A percentile compares a stretch with the other conserved stretches of the same genome.
phyloP scores from a whole-genome alignment of 2,888 invertebrate species.

The Carpatolechia fugitivella region DNA sequence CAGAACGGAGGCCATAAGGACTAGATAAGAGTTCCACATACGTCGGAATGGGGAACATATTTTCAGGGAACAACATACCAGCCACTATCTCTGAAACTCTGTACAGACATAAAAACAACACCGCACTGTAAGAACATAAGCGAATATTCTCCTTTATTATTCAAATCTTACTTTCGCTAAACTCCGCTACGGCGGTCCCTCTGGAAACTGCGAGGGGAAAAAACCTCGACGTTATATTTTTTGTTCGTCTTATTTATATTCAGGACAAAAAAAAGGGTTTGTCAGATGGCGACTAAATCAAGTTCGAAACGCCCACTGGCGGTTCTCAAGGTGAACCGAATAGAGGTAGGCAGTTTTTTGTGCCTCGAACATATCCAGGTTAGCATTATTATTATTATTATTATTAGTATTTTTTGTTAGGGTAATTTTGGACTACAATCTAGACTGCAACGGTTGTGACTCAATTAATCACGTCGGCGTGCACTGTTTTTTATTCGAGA shows the following conservation, averaged over 20 bases:
- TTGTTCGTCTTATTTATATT: slow-evolving; percentile 73
- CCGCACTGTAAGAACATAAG: slow-evolving; percentile 50
- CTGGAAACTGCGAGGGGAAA: slow-evolving; percentile 51
- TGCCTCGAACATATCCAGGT: slow-evolving; percentile 43
- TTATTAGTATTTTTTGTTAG: slow-evolving; percentile 34
- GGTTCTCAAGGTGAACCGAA: slow-evolving; percentile 63
- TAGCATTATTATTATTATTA: slow-evolving; percentile 50
- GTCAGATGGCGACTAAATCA: slow-evolving; percentile 75
- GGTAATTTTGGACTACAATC: slow-evolving; percentile 34
- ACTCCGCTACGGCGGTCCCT: slow-evolving; percentile 53
- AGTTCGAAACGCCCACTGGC: slow-evolving; percentile 67
- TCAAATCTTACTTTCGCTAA: slow-evolving; percentile 70
- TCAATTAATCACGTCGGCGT: slow-evolving; percentile 46
- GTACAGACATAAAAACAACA: slow-evolving; percentile 50
- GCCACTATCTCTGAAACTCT: slow-evolving; percentile 38
- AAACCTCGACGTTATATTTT: slow-evolving; percentile 61
- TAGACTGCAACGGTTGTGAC: slow-evolving; percentile 46
- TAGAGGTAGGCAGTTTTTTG: slow-evolving; percentile 62
- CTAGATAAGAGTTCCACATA: slow-evolving; percentile 27
- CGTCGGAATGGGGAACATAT: slow-evolving; percentile 41
- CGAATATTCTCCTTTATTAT: slow-evolving; percentile 65
- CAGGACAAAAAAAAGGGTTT: slow-evolving; percentile 76
- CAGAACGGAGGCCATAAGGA: slow-evolving; percentile 24
- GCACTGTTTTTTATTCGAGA: slow-evolving; percentile 35
- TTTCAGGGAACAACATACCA: slow-evolving; percentile 42